Conservation (phyloP, 92 coral and sea anemone genomes). For the Bergia puertoricense region DNA sequence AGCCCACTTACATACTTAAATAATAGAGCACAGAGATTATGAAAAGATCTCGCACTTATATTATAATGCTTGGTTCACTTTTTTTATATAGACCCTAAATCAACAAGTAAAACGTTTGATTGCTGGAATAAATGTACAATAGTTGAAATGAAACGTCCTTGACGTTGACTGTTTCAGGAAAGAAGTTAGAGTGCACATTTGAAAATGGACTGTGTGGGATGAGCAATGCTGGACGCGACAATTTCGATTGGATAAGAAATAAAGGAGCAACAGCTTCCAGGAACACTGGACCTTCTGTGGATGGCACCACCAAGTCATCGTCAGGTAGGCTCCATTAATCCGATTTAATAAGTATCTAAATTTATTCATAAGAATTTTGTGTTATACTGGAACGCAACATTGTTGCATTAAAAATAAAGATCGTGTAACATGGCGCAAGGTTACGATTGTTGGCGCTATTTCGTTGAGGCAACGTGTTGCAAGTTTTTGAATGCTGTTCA, state of each 20-base stretch:
- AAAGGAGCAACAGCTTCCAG: background rate
- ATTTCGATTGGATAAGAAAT: constrained; percentile 17
- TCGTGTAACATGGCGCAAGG: no score
- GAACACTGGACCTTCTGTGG: background rate
- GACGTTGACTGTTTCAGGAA: background rate
- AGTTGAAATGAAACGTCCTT: background rate
- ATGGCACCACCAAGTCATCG: background rate
- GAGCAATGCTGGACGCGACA: constrained; percentile 25
- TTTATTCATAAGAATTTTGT: no score
- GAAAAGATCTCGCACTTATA: no score
- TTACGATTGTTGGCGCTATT: no score
- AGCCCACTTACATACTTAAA: no score
- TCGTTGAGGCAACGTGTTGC: no score
- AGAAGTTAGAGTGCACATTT: constrained; percentile 27
- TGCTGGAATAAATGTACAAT: background rate
- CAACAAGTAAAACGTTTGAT: background rate
- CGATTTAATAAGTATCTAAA: no score
- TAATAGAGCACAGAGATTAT: no score
- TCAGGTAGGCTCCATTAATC: background rate
- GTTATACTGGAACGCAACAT: no score
- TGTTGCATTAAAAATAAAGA: no score
- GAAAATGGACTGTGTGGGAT: constrained; percentile 32
- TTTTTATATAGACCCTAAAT: background rate
- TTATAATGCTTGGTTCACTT: background rate
- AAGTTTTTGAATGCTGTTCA: no score